Evolutionary conservation across 2,113 vertebrate species (phyloP).

Genomic region (Platycercus adscitus): DNA sequence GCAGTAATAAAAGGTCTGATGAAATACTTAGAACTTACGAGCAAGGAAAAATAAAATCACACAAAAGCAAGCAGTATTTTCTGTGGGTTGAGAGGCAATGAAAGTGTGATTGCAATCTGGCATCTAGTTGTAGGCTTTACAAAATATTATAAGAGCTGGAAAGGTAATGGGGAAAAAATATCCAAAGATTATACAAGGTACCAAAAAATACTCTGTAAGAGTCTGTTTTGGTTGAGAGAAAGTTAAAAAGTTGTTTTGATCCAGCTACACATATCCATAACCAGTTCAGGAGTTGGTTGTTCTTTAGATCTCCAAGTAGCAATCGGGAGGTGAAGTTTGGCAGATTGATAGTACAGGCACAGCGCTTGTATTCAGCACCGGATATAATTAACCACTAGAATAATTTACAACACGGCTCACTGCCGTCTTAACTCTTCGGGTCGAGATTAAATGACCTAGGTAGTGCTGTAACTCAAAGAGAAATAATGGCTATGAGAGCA

Average conservation of each 20-base stretch:
- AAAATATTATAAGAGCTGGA: not conserved
- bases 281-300: not conserved
- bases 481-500: not conserved
- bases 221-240: not conserved
- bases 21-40: not conserved
- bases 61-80: not conserved
- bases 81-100: not conserved
- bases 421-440: not conserved
- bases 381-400: not conserved
- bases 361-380: rapidly evolving
- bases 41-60: not conserved
- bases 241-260: not conserved
- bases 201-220: not conserved
- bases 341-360: not conserved
- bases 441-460: not conserved
- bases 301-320: not conserved
- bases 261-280: not conserved
- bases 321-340: not conserved
- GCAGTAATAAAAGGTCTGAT: not conserved
- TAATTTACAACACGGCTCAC: not conserved
- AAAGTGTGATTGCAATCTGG: not conserved
- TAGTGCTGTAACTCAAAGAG: not conserved
- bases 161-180: not conserved
- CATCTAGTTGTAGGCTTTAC: not conserved
- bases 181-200: not conserved